Evolutionary conservation across 2,797 vertebrate genomes (phyloP).

Genomic region (Triplophysa bombifrons): DNA sequence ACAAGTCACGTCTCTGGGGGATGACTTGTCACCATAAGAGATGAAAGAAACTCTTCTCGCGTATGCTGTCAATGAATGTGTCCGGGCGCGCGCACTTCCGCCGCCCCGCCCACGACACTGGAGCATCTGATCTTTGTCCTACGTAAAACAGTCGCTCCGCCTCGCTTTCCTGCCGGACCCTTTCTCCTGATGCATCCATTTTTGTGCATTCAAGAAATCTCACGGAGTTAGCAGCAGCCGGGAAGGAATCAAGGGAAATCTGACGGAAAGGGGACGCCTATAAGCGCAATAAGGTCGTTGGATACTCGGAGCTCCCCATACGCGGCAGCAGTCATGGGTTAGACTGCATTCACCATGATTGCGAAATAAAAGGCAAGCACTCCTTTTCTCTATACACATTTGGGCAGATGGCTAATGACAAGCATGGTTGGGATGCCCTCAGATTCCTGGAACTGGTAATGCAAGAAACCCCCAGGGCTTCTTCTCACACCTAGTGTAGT

Average conservation of each 20-base stretch:
- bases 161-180: conserved; percentile 65
- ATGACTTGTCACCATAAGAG: neutral
- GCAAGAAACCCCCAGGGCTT: conserved; percentile 20
- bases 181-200: conserved; percentile 71
- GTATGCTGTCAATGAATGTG: conserved; percentile 52
- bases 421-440: conserved; percentile 50
- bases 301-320: conserved; percentile 49
- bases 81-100: conserved; percentile 41
- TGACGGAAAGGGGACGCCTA: conserved; percentile 42
- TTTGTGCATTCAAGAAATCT: conserved; percentile 64
- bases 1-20: too few relatives aligned
- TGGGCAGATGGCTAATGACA: conserved; percentile 50
- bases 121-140: conserved; percentile 62
- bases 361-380: conserved; percentile 67
- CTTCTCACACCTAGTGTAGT: conserved; percentile 19
- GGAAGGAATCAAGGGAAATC: conserved; percentile 20
- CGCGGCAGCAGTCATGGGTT: conserved; percentile 61
- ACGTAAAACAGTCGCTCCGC: conserved; percentile 66
- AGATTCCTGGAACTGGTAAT: conserved; percentile 33
- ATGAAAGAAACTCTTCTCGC: neutral
- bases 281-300: conserved; percentile 47
- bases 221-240: conserved; percentile 50
- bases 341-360: conserved; percentile 64
- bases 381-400: conserved; percentile 50
- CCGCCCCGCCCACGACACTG: conserved; percentile 37